Percentiles rank a stretch among this genome's conserved stretches.
phyloP scores from a whole-genome alignment of 2,888 invertebrate species.

The Julus scandinavius region DNA sequence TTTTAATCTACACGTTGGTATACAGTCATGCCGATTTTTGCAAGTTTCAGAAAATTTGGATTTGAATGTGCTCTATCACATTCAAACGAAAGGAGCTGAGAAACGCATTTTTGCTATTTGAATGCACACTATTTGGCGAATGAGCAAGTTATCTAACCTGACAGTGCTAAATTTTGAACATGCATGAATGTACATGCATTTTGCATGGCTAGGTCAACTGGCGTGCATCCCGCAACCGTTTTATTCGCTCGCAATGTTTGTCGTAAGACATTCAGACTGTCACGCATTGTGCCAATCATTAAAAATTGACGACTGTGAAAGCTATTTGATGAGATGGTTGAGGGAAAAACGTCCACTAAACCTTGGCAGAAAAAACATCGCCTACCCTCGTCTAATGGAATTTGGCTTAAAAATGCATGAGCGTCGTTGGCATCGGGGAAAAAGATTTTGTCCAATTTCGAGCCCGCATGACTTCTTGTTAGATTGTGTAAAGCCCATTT shows the following conservation, averaged over 20 bases:
- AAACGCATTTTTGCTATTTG: background rate
- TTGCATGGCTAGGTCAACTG: constrained; percentile 18
- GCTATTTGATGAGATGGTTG: constrained; percentile 45
- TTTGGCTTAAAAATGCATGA: constrained; percentile 37
- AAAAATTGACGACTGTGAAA: constrained; percentile 46
- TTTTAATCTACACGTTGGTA: background rate
- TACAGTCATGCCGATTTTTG: background rate
- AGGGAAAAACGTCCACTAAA: constrained; percentile 35
- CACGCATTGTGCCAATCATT: constrained; percentile 35
- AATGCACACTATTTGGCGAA: background rate
- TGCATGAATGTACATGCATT: constrained; percentile 26
- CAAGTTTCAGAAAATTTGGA: background rate
- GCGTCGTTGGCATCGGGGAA: constrained; percentile 7
- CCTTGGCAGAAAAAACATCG: background rate
- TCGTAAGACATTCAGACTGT: constrained; percentile 16
- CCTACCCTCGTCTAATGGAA: background rate
- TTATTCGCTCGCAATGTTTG: background rate
- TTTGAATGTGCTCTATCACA: background rate
- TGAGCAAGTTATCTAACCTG: background rate
- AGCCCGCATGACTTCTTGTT: constrained; percentile 37
- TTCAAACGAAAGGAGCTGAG: background rate
- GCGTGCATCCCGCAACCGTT: background rate
- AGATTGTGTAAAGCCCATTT: constrained; percentile 23
- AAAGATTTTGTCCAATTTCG: constrained; percentile 46
- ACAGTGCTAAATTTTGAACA: background rate